Evolutionary conservation across 2,888 invertebrate genomes (phyloP).

Genomic region (Entomobrya proxima): DNA sequence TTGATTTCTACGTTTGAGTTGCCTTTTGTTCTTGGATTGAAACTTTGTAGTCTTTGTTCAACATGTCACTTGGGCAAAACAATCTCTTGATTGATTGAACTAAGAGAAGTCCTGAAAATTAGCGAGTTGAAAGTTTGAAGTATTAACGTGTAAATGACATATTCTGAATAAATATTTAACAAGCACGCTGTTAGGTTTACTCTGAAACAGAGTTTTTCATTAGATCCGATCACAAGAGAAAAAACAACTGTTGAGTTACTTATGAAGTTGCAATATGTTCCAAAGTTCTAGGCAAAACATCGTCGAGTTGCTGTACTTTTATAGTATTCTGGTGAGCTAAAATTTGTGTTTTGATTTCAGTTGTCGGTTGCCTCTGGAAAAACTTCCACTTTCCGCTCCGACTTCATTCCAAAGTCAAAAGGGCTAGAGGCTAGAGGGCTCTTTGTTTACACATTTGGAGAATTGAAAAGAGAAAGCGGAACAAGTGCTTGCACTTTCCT

Average conservation of each 20-base stretch:
- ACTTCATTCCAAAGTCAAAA: slow-evolving; percentile 4
- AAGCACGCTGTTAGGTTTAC: too few species aligned
- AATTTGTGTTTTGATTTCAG: background rate
- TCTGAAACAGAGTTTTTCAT: background rate
- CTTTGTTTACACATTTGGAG: background rate
- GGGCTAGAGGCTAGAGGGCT: background rate
- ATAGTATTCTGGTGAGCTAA: background rate
- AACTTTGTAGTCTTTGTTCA: too few species aligned
- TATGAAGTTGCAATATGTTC: background rate
- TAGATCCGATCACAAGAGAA: background rate
- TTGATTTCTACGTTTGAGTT: too few species aligned
- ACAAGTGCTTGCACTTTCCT: background rate
- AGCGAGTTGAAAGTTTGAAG: too few species aligned
- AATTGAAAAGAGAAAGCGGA: too few species aligned
- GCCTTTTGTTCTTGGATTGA: too few species aligned
- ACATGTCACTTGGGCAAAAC: too few species aligned
- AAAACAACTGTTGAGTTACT: slow-evolving; percentile 31
- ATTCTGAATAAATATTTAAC: too few species aligned
- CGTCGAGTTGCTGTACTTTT: background rate
- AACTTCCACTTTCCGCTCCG: background rate
- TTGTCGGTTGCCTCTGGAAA: background rate
- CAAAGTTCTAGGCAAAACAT: background rate
- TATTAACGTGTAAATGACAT: too few species aligned
- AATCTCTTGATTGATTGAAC: too few species aligned
- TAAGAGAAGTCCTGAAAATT: too few species aligned